Base-by-base conservation (phyloP, 2,888 invertebrate species). In the Melikaiella ostensackeni region DNA sequence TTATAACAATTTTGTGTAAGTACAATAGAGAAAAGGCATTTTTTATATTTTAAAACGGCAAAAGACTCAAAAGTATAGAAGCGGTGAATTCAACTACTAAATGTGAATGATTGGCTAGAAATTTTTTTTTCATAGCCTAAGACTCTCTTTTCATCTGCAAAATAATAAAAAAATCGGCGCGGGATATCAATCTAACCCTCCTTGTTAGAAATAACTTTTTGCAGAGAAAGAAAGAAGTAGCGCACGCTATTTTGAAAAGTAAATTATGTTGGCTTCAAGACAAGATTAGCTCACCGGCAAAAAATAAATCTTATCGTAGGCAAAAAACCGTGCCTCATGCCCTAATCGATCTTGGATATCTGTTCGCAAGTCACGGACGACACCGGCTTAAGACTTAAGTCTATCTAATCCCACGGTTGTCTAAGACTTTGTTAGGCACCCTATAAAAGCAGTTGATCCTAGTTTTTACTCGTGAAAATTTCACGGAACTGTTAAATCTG, bases 331-430 rank as follows among this genome's bases (percentile, higher is more conserved):
- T 50, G 70, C 50, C 30, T 50, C 46, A 30, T 13, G 38, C 13
- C 13, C 38, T 46, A 70, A 70, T 70, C 50, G 70, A 70, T 21
- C 46, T 46, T 46, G 27, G 70, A 70, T 57, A 57, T 70, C 70
- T 50, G 70, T n/a, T 70, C 50, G 42, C 66, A 16, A 70, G 50
- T 70, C 70, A 70, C 50, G 70, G 70, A 70, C 70, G 70, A 70
- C 70, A 70, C 50, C 50, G n/a, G 70, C 70, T 70, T 70, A 70
- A 50, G 50, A n/a, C 30, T 70, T 70, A 70, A 70, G 70, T 70
- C 70, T 30, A 70, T 50, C 70, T 70, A 70, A 70, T 70, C 70
- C 50, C 70, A 70, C 50, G 50, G 70, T 70, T 70, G 50, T 70
- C 70, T 50, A 50, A 50, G 70, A 70, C 70, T 70, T 70, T 70